These are phyloP conservation scores for Enoplolaimus lenunculus DNA, from an alignment of 2,888 invertebrate genomes.

Conservation along the genomic window DNA sequence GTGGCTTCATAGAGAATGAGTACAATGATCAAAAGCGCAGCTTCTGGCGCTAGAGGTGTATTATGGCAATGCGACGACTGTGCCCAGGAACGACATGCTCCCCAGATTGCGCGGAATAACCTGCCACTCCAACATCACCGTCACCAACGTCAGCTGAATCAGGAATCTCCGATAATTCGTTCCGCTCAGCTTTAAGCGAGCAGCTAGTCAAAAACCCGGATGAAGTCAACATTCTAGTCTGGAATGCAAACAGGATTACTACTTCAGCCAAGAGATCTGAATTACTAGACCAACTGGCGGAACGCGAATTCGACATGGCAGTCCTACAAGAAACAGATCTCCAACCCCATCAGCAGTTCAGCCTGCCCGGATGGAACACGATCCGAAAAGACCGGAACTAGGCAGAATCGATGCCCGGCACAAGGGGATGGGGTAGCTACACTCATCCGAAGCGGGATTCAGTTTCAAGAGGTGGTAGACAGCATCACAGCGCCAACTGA, in stretches of 20 bases:
- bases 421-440: not conserved
- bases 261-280: not conserved
- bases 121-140: no score
- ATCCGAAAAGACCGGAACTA: not conserved
- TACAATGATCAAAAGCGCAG: no score
- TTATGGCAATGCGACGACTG: no score
- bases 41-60: no score
- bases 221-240: not conserved
- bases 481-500: not conserved
- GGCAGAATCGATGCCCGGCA: not conserved
- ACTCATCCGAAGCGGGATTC: not conserved
- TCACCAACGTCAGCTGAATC: no score
- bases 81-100: no score
- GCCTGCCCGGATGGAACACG: not conserved
- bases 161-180: no score
- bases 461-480: not conserved
- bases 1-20: no score
- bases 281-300: not conserved
- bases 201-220: no score
- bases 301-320: not conserved
- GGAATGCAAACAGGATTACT: not conserved
- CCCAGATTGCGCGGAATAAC: no score
- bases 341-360: not conserved
- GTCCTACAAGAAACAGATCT: conserved; percentile 3
- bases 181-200: no score